These are phyloP conservation scores for Myotis davidii DNA, from an alignment of 2,113 vertebrate genomes.

Conservation along the genomic window DNA sequence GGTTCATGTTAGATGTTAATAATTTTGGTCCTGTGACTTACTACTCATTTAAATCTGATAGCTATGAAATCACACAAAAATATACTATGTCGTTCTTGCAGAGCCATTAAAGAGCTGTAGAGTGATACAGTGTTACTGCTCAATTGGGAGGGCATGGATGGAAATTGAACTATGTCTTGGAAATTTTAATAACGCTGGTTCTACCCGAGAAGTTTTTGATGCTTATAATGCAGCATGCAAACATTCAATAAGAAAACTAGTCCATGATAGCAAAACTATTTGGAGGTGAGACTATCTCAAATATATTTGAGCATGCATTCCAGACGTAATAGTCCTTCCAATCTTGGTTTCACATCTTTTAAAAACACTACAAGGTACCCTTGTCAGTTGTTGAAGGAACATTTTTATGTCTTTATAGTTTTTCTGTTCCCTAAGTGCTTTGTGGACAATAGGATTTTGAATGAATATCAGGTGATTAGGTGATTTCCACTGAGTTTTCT, in stretches of 20 bases:
- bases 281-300: background rate
- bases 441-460: background rate
- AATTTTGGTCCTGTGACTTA: constrained; percentile 24
- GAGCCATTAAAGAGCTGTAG: background rate
- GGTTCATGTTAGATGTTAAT: constrained; percentile 28
- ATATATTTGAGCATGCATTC: background rate
- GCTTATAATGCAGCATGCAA: background rate
- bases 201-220: background rate
- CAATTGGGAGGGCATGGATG: background rate
- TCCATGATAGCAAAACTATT: background rate
- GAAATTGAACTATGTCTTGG: background rate
- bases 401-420: background rate
- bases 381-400: background rate
- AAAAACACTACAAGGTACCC: background rate
- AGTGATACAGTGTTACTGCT: background rate
- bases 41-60: constrained; percentile 6
- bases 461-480: background rate
- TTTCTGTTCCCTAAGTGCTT: background rate
- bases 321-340: background rate
- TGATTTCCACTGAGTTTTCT: background rate
- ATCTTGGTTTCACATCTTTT: background rate
- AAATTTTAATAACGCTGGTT: background rate
- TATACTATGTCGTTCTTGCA: background rate
- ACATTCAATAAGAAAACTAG: background rate
- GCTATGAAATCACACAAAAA: background rate